Conservation (phyloP, 1,140 invertebrate species). For the Drosophila miranda region DNA sequence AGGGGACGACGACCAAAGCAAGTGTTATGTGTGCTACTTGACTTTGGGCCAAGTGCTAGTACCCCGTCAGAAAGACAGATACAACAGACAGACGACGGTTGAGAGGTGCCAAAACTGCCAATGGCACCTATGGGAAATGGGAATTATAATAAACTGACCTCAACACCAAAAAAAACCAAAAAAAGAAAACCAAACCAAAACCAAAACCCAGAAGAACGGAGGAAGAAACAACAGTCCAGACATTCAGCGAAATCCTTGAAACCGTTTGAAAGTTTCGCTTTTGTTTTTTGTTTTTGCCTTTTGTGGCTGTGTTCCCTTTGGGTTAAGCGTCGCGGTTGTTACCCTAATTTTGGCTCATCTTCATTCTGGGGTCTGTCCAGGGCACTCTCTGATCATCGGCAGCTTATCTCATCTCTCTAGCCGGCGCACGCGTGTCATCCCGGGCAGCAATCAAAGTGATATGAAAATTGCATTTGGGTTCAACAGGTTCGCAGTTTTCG, state of each 20-base stretch:
- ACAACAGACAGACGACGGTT: constrained; percentile 37
- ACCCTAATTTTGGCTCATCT: constrained; percentile 70
- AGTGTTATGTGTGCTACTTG: constrained; percentile 62
- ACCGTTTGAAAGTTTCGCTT: constrained; percentile 79
- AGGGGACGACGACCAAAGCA: constrained; percentile 13
- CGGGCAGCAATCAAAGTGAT: constrained; percentile 81
- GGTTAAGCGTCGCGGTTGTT: constrained; percentile 39
- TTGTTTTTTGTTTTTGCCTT: constrained; percentile 14
- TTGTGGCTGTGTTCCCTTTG: constrained; percentile 22
- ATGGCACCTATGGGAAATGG: constrained; percentile 76
- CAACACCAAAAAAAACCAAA: constrained; percentile 5
- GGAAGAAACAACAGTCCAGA: constrained; percentile 12
- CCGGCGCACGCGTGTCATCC: constrained; percentile 78
- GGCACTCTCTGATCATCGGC: constrained; percentile 52
- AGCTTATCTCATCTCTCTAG: constrained; percentile 59
- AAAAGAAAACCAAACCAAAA: constrained; percentile 5
- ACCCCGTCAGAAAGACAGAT: constrained; percentile 6
- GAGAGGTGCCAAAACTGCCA: constrained; percentile 59
- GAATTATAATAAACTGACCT: constrained; percentile 73
- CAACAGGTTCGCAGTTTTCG: constrained; percentile 70
- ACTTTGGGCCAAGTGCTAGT: constrained; percentile 62
- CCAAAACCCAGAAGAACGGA: background rate
- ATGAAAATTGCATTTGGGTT: constrained; percentile 81
- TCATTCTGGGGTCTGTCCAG: constrained; percentile 39
- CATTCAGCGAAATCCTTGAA: constrained; percentile 64